Evolutionary conservation across 2,113 vertebrate genomes (phyloP), one percentile per base, ranked within the genome.

Genomic region (Sylvia atricapilla): DNA sequence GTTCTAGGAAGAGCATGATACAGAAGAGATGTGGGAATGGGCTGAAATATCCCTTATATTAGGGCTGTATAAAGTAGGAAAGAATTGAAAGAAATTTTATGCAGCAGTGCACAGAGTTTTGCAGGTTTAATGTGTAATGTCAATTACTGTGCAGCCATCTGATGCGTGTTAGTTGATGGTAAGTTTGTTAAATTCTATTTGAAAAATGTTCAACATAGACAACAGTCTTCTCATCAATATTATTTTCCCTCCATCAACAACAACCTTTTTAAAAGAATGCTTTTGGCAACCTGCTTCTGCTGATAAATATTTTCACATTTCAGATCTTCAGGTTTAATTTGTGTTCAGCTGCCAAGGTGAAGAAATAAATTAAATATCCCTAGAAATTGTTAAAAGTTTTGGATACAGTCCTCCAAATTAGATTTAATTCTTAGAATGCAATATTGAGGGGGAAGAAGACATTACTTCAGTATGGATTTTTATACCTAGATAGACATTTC

Each of bases 151-250:
- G 85, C 86, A 97, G 76, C 90, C 97, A 93, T 96, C 89, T 22
- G 37, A 94, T 98, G 87, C 90, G 95, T 95, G 96, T 97, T 98
- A 97, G 92, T 97, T 98, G 59, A 95, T 98, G 91, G 92, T 97
- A 98, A 97, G 95, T 98, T 97, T 96, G 92, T 93, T 97, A 96
- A 97, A 97, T 98, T 97, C 96, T 96, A 87, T 97, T 97, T 97
- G 94, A 95, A 97, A 94, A 97, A 89, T 44, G 73, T 97, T 97
- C 91, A 80, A 44, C 77, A 96, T 97, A 93, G 90, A 98, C 95
- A 64, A 89, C 86, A 95, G 92, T 97, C 96, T 96, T 97, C 94
- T 97, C 53, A 97, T 92, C 82, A 94, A 52, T 97, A 87, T 93
- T 95, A 90, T 87, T 87, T 94, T 91, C 53, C n/a, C 53, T 82